Evolutionary conservation across 2,797 vertebrate species (phyloP), one percentile per base, ranked within the genome.

Genomic region (Micrastur ruficollis): DNA sequence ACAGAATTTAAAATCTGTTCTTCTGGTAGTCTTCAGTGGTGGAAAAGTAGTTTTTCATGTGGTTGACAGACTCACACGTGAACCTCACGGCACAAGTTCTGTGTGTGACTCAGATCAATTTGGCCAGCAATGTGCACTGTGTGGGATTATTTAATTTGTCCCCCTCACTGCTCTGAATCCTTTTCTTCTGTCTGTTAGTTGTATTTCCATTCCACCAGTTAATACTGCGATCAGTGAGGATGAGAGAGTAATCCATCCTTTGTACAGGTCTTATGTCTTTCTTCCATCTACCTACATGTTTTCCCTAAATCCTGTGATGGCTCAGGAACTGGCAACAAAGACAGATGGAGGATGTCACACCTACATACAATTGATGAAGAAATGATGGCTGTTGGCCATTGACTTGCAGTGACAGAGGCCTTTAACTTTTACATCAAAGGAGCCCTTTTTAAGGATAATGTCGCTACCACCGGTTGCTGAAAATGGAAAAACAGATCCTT

Each of bases 331-430:
- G 68, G 58, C 74, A 91, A 67, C 40, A 85, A 84, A 95, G 89
- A 65, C 81, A 97, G 93, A 95, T 92, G 95, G 81, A 91, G 68
- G 36, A 46, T 93, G 86, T 96, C 95, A 93, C 92, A 92, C 83
- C 86, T 80, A 68, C 81, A 49, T 50, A 71, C 12, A 65, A 93
- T 87, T 34, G 78, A 85, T 49, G 72, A 89, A 89, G 52, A 93
- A 63, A 81, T 34, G 27, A 94, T 92, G 86, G 74, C 89, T 92
- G 36, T 38, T 92, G 91, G 84, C 89, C 83, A 91, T 15, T 85
- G 81, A 61, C 86, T 95, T 85, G n/a, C 29, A 65, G 36, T 68
- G 36, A 81, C 74, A 93, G 92, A 92, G 31, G 0, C 21, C 78
- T 89, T 89, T 95, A 85, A 80, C 74, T 91, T 85, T 40, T 38